Conservation (phyloP, 1,140 invertebrate species). For the Zaprionus nigranus region DNA sequence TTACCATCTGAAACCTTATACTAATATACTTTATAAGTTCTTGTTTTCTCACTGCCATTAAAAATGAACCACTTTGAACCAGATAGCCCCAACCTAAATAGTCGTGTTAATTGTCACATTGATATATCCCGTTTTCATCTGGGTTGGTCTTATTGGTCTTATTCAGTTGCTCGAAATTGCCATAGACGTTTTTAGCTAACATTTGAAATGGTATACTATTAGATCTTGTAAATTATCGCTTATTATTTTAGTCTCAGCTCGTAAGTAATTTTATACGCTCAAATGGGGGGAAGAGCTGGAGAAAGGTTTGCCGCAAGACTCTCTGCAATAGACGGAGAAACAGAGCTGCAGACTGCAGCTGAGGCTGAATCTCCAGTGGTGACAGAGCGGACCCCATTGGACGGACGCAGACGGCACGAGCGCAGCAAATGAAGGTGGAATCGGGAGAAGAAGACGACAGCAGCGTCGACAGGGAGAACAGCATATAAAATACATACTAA, state of each 20-base stretch:
- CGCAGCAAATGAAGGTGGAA: slow-evolving; percentile 75
- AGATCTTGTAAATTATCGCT: slow-evolving; percentile 56
- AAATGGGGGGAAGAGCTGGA: slow-evolving; percentile 17
- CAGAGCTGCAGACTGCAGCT: background rate
- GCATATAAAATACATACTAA: slow-evolving; percentile 81
- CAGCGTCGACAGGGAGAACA: slow-evolving; percentile 53
- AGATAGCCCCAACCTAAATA: background rate
- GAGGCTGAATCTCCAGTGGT: background rate
- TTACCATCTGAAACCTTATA: background rate
- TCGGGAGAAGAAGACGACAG: slow-evolving; percentile 41
- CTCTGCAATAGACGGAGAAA: background rate
- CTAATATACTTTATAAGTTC: no score
- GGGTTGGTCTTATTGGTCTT: background rate
- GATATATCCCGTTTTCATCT: background rate
- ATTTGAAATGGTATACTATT: background rate
- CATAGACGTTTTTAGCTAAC: background rate
- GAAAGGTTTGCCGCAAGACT: background rate
- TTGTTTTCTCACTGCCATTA: no score
- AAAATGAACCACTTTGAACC: background rate
- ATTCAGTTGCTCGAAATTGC: background rate
- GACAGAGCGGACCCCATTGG: slow-evolving; percentile 39
- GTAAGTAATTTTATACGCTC: slow-evolving; percentile 70
- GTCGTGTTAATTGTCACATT: background rate
- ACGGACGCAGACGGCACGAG: slow-evolving; percentile 67
- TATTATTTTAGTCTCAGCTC: slow-evolving; percentile 64